phyloP scores from a whole-genome alignment of 2,797 vertebrate species.

The Megalops cyprinoides region DNA sequence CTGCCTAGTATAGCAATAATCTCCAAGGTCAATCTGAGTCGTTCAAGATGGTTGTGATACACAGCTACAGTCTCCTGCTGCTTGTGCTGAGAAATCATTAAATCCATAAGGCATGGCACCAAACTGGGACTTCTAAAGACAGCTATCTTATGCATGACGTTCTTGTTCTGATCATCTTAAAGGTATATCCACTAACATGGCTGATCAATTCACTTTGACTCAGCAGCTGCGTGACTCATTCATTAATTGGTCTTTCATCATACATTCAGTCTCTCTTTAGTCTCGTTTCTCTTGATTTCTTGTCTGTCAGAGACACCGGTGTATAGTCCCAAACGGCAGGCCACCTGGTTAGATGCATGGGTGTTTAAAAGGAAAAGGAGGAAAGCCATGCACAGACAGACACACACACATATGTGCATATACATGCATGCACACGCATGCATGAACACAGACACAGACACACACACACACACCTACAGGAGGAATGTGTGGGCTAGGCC shows the following conservation, averaged over 20 bases:
- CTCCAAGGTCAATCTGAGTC: conserved; percentile 68
- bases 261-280: background rate
- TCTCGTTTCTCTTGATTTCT: background rate
- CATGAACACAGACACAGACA: conserved; percentile 20
- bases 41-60: conserved; percentile 56
- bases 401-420: background rate
- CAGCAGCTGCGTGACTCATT: conserved; percentile 10
- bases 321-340: background rate
- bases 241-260: conserved; percentile 16
- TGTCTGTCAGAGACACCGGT: background rate
- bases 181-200: conserved; percentile 31
- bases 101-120: conserved; percentile 61
- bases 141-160: conserved; percentile 67
- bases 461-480: conserved; percentile 13
- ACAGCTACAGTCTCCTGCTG: conserved; percentile 56
- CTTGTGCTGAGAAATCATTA: conserved; percentile 66
- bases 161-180: conserved; percentile 58
- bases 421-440: background rate
- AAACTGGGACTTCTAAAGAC: conserved; percentile 36
- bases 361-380: background rate
- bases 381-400: background rate
- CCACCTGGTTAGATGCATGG: conserved; percentile 1
- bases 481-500: background rate
- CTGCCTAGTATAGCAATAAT: conserved; percentile 70
- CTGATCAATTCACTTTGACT: background rate